Conservation (phyloP, 2,888 invertebrate species). For the Polymixis flavicincta region DNA sequence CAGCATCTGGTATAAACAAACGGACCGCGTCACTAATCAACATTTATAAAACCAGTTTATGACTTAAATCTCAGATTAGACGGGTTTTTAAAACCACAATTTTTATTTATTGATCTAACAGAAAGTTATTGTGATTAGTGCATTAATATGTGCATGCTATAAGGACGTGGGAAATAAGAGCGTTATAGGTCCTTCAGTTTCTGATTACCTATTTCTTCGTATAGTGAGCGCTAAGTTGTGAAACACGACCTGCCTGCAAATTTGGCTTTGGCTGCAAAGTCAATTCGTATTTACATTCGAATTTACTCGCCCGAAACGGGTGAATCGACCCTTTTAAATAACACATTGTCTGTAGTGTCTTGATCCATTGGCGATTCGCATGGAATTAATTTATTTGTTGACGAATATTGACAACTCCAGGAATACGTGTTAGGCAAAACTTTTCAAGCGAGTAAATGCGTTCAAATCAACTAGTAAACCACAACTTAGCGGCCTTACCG, state of each 20-base stretch:
- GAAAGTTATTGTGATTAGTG: constrained; percentile 17
- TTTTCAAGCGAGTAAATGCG: too few species aligned
- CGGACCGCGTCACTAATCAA: constrained; percentile 52
- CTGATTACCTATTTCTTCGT: background rate
- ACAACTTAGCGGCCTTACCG: too few species aligned
- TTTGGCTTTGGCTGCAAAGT: too few species aligned
- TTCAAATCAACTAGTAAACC: too few species aligned
- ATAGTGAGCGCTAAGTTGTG: background rate
- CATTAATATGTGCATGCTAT: background rate
- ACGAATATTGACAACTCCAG: too few species aligned
- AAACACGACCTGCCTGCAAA: background rate
- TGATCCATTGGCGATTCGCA: too few species aligned
- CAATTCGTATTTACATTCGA: too few species aligned
- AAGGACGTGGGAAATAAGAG: background rate
- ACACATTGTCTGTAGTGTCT: too few species aligned
- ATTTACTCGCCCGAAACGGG: too few species aligned
- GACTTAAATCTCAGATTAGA: constrained; percentile 22
- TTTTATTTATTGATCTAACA: constrained; percentile 1
- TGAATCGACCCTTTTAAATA: too few species aligned
- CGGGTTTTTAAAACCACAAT: background rate
- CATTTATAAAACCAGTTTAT: constrained; percentile 38
- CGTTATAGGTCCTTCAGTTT: background rate
- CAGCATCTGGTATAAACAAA: constrained; percentile 50
- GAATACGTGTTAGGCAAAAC: too few species aligned
- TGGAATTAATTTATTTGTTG: too few species aligned